Evolutionary conservation across 2,797 vertebrate species (phyloP), one percentile per base, ranked within the genome.

Genomic region (Alca torda): DNA sequence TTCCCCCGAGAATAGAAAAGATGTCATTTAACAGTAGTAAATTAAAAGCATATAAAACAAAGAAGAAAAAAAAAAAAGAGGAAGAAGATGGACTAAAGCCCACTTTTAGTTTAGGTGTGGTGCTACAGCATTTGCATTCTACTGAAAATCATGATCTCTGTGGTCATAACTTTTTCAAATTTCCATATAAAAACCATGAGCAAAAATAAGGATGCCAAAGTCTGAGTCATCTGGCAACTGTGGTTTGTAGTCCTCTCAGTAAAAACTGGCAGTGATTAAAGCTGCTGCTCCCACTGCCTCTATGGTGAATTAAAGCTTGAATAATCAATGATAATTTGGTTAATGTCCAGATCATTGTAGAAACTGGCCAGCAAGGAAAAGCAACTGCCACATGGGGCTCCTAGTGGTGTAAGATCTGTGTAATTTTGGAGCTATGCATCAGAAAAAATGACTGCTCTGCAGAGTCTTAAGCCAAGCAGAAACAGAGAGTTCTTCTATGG

Each of bases 181-280:
- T 89, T 96, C 85, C 86, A 96, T 95, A 94, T 95, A 97, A 97
- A 97, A 95, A 84, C 61, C 75, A 79, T n/a, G 60, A 97, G 59
- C 84, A 84, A 94, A 91, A 89, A 87, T 59, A 85, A 95, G 28
- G 85, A 84, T 81, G 96, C 93, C 93, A 95, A 95, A 96, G 18
- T 95, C 76, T 95, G 96, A 97, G 85, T 95, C 94, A 97, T 95
- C 73, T 94, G 84, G 94, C 86, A 97, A 90, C 53, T 64, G 80
- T 83, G 79, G 79, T 84, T 95, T 93, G 59, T 69, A 91, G 81
- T 69, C 60, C 81, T 94, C 60, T 96, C 88, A 92, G 76, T 94
- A 93, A 94, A 95, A 97, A 95, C 88, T 94, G 96, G 94, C 94
- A 96, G 56, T 41, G 63, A 63, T 96, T 89, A 92, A 93, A 90